Evolutionary conservation across 2,797 vertebrate species (phyloP).

Genomic region (Acrossocheilus wenchowensis): DNA sequence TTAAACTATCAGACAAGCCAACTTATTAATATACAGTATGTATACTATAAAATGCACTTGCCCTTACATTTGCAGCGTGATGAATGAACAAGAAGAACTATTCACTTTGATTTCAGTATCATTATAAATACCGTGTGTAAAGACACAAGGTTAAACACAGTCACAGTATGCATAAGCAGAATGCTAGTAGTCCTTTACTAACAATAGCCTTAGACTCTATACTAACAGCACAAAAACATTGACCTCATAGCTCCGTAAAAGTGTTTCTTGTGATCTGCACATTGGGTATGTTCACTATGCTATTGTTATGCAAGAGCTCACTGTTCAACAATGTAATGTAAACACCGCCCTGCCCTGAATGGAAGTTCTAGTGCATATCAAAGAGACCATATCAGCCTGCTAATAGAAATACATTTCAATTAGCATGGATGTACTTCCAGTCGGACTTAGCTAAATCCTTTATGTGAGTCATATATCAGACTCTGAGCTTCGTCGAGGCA

Average conservation of each 20-base stretch:
- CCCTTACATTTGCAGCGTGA: not conserved
- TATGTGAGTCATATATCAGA: conserved; percentile 58
- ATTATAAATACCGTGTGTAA: not conserved
- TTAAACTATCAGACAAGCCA: not conserved
- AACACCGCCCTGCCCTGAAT: conserved; percentile 25
- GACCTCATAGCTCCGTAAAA: not conserved
- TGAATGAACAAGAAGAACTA: not conserved
- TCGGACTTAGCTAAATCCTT: conserved; percentile 54
- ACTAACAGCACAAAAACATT: not conserved
- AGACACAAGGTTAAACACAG: not conserved
- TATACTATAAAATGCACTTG: not conserved
- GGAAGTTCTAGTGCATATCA: not conserved
- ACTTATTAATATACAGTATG: not conserved
- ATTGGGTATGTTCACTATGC: conserved; percentile 27
- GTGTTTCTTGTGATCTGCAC: not conserved
- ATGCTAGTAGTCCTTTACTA: not conserved
- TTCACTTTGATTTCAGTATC: not conserved
- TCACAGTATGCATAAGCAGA: not conserved
- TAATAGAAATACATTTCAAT: conserved; percentile 55
- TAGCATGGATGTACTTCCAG: conserved; percentile 50
- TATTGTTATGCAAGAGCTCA: conserved; percentile 23
- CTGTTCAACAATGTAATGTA: conserved; percentile 34
- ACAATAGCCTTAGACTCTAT: too few species aligned
- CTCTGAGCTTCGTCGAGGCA: conserved; percentile 48
- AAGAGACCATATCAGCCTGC: conserved; percentile 10